Percentiles rank a stretch among this genome's conserved stretches.
phyloP scores from a whole-genome alignment of 2,797 vertebrate genomes.

The Neosilurus hyrtlii region DNA sequence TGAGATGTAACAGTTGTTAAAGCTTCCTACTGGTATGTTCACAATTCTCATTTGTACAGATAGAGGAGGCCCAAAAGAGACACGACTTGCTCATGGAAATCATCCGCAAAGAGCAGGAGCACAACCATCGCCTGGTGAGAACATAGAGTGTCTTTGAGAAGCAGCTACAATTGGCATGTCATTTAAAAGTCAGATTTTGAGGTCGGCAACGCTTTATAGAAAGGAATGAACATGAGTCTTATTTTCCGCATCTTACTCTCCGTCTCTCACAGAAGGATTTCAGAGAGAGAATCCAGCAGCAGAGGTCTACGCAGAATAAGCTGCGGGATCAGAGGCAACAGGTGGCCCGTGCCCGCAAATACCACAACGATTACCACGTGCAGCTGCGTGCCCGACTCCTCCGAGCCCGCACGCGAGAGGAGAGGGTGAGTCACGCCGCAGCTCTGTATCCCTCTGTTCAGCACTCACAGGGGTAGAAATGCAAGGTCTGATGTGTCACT shows the following conservation, averaged over 20 bases:
- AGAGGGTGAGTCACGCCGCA: conserved; percentile 73
- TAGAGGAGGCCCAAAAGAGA: conserved; percentile 85
- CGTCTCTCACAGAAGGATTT: conserved; percentile 73
- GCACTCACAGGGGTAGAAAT: neutral
- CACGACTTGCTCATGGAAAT: conserved; percentile 83
- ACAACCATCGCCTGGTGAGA: conserved; percentile 85
- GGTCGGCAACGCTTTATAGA: neutral
- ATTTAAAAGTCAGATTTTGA: neutral
- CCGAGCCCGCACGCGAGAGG: conserved; percentile 85
- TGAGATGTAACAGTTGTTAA: neutral
- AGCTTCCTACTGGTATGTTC: neutral
- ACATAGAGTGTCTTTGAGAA: neutral
- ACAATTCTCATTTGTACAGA: conserved; percentile 61
- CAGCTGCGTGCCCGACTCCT: conserved; percentile 85
- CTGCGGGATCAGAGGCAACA: conserved; percentile 86
- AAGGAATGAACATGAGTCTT: neutral
- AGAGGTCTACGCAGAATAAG: conserved; percentile 80
- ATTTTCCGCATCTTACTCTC: neutral
- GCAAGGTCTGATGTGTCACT: neutral
- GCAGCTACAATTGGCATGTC: neutral
- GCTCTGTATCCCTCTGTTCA: neutral
- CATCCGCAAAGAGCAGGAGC: conserved; percentile 82
- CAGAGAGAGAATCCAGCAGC: conserved; percentile 79
- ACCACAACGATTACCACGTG: conserved; percentile 84
- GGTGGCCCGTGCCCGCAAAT: conserved; percentile 81